Conservation (phyloP, 2,888 invertebrate species). For the Pristionchus maxplancki region DNA sequence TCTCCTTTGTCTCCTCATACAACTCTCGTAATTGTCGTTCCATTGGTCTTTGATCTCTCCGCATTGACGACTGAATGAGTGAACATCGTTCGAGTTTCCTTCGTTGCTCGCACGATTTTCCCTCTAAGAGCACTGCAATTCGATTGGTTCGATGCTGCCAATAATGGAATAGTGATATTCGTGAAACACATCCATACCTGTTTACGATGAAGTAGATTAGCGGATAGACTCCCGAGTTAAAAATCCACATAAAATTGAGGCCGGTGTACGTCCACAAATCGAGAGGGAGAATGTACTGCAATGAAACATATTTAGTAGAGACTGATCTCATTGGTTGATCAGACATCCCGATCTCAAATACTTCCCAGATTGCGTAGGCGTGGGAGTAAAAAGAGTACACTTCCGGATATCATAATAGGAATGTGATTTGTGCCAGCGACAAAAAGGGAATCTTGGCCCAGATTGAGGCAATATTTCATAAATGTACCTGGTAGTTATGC, state of each 20-base stretch:
- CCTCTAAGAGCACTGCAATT: conserved; percentile 25
- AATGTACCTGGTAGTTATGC: conserved; percentile 67
- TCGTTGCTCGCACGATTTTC: conserved; percentile 24
- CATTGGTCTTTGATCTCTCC: conserved; percentile 16
- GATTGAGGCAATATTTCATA: neutral
- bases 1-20: neutral
- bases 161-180: neutral
- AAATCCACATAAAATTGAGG: conserved; percentile 74
- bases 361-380: neutral
- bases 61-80: neutral
- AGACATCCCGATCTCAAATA: neutral
- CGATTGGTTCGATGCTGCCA: neutral
- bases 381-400: neutral
- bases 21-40: neutral
- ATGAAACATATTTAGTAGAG: neutral
- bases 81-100: conserved; percentile 29
- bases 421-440: too few relatives aligned
- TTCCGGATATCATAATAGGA: neutral
- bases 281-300: conserved; percentile 62
- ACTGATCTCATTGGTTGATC: neutral
- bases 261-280: conserved; percentile 64
- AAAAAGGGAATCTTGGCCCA: neutral
- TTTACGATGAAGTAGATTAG: conserved; percentile 69
- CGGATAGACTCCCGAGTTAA: conserved; percentile 71
- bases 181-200: conserved; percentile 53